phyloP scores from a whole-genome alignment of 2,113 vertebrate species.

The Nycticebus coucang region DNA sequence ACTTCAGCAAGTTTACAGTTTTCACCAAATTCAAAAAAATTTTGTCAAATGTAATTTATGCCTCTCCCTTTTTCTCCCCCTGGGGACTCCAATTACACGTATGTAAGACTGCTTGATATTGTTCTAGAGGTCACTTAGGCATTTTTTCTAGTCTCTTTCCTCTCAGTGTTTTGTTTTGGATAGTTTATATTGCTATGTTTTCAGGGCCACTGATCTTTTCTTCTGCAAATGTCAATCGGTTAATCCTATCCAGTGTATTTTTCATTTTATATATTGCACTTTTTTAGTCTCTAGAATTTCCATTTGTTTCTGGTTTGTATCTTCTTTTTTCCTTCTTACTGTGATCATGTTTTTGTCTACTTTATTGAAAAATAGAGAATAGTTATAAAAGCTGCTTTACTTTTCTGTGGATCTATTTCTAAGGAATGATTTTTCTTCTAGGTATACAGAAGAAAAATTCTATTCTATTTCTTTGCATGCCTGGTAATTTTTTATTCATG shows the following conservation, averaged over 20 bases:
- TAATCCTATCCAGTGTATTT: neutral
- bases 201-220: neutral
- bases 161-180: neutral
- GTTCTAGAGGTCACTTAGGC: neutral
- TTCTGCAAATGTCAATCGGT: neutral
- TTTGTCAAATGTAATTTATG: neutral
- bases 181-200: neutral
- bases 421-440: neutral
- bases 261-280: neutral
- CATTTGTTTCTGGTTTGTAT: neutral
- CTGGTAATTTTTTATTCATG: constrained; percentile 9
- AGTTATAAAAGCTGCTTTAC: neutral
- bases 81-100: neutral
- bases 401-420: neutral
- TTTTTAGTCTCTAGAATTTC: constrained; percentile 12
- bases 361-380: neutral
- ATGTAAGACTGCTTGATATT: neutral
- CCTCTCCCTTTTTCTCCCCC: neutral
- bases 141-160: neutral
- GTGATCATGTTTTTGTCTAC: neutral
- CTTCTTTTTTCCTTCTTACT: neutral
- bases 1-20: neutral
- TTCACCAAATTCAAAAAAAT: neutral
- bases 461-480: neutral
- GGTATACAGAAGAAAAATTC: neutral